A percentile compares a stretch with the other conserved stretches of the same genome.
Conservation (phyloP, 2,113 vertebrate genomes). For the Danionella cerebrum region DNA sequence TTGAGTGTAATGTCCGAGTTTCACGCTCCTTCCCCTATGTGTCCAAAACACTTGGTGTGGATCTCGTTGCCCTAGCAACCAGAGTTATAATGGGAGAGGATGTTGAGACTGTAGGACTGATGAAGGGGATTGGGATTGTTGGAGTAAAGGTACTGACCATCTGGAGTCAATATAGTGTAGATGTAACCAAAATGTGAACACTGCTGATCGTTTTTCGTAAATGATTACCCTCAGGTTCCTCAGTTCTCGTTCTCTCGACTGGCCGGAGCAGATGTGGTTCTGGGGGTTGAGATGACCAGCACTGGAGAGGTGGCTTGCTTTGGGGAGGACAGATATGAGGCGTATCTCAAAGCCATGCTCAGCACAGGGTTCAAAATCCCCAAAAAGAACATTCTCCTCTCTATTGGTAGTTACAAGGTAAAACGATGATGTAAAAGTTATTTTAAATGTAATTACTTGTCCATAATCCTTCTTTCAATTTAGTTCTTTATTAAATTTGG, state of each 20-base stretch:
- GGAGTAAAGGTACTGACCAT: conserved; percentile 80
- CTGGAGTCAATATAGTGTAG: too few relatives aligned
- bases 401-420: conserved; percentile 97
- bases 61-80: conserved; percentile 87
- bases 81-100: conserved; percentile 85
- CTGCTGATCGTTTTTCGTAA: too few relatives aligned
- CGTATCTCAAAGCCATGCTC: conserved; percentile 96
- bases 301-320: conserved; percentile 95
- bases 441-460: background rate
- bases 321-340: conserved; percentile 93
- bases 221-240: conserved; percentile 78
- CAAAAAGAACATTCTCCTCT: conserved; percentile 92
- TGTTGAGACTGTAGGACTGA: conserved; percentile 83
- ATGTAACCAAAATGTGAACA: too few relatives aligned
- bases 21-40: conserved; percentile 95
- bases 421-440: background rate
- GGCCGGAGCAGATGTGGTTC: conserved; percentile 88
- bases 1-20: conserved; percentile 93
- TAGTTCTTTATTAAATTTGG: too few relatives aligned
- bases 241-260: conserved; percentile 96
- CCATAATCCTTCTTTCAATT: too few relatives aligned
- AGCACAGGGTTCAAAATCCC: conserved; percentile 98
- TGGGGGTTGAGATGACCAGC: conserved; percentile 97
- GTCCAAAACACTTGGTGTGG: conserved; percentile 91
- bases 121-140: conserved; percentile 83